These are phyloP conservation scores for Leptopilina myrica DNA, from an alignment of 2,888 invertebrate species.

Conservation along the genomic window DNA sequence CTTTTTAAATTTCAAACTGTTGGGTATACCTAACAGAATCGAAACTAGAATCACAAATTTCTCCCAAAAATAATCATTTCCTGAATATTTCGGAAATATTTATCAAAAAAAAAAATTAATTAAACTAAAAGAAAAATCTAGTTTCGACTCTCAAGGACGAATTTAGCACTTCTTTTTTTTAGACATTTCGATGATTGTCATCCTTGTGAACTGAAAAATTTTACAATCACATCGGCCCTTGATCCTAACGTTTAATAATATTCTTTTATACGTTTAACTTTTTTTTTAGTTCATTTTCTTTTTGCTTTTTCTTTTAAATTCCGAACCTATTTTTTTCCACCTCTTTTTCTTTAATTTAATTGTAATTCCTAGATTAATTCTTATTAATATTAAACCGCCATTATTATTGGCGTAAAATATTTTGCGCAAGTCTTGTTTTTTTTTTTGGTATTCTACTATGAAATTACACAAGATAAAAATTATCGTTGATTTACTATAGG, in stretches of 20 bases:
- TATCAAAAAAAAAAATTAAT: not conserved
- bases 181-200: conserved; percentile 67
- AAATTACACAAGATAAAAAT: conserved; percentile 41
- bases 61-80: not conserved
- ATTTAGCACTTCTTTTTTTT: conserved; percentile 33
- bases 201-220: conserved; percentile 62
- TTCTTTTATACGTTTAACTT: conserved; percentile 33
- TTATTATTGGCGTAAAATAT: conserved; percentile 9
- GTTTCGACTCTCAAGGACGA: conserved; percentile 19
- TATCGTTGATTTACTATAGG: conserved; percentile 27
- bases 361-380: conserved; percentile 28
- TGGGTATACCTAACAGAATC: conserved; percentile 39
- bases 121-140: not conserved
- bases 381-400: conserved; percentile 13
- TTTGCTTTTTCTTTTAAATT: not conserved
- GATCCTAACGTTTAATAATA: conserved; percentile 48
- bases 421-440: conserved; percentile 35
- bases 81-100: not conserved
- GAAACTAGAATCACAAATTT: conserved; percentile 38
- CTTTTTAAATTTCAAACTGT: conserved; percentile 28
- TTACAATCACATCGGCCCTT: conserved; percentile 60
- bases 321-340: conserved; percentile 17
- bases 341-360: not conserved
- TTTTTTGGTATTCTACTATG: conserved; percentile 36
- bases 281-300: not conserved